phyloP scores from a whole-genome alignment of 2,888 invertebrate species.

The Adelognathus sp. region DNA sequence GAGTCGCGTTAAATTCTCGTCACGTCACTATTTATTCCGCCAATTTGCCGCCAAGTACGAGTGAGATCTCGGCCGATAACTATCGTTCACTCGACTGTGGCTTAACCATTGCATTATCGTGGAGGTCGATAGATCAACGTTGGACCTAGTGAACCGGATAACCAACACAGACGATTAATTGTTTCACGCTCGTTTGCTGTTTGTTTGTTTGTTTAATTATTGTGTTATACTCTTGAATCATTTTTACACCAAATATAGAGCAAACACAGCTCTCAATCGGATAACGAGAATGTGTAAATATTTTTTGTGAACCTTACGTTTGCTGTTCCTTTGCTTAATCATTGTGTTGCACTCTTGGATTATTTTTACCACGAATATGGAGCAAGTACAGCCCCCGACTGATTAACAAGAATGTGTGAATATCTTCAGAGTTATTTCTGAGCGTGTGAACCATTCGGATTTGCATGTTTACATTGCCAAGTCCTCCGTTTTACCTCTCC shows the following conservation, averaged over 20 bases:
- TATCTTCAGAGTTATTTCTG: slow-evolving; percentile 4
- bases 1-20: slow-evolving; percentile 61
- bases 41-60: slow-evolving; percentile 68
- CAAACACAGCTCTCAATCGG: not conserved
- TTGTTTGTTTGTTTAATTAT: slow-evolving; percentile 36
- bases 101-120: slow-evolving; percentile 25
- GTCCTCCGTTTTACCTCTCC: slow-evolving; percentile 41
- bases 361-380: not conserved
- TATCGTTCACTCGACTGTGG: slow-evolving; percentile 50
- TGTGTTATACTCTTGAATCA: not conserved
- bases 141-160: slow-evolving; percentile 15
- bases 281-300: not conserved
- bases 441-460: slow-evolving; percentile 54
- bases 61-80: slow-evolving; percentile 64
- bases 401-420: not conserved
- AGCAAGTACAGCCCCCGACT: not conserved
- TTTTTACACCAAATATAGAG: not conserved
- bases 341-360: not conserved
- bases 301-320: no score
- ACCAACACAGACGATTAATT: slow-evolving; percentile 33
- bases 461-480: slow-evolving; percentile 48
- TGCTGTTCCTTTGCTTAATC: slow-evolving; percentile 35
- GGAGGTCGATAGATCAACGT: slow-evolving; percentile 31
- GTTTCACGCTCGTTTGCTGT: slow-evolving; percentile 17
- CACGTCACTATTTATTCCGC: slow-evolving; percentile 68